phyloP scores from a whole-genome alignment of 2,797 vertebrate species.

The Perodicticus potto region DNA sequence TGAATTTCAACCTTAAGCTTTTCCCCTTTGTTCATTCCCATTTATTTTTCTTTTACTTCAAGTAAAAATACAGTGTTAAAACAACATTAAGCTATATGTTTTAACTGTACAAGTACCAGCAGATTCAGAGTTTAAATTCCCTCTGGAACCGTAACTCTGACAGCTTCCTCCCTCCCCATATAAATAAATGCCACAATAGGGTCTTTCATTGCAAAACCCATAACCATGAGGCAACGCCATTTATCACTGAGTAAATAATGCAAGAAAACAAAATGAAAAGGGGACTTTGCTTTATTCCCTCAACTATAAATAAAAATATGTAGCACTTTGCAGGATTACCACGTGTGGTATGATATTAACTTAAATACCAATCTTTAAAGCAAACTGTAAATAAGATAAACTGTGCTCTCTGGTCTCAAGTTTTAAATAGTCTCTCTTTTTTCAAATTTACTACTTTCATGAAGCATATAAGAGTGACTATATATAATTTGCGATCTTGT shows the following conservation, averaged over 20 bases:
- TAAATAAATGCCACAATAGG: slow-evolving; percentile 72
- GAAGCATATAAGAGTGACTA: slow-evolving; percentile 53
- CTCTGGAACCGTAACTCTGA: slow-evolving; percentile 67
- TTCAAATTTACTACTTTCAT: slow-evolving; percentile 71
- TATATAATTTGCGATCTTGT: slow-evolving; percentile 56
- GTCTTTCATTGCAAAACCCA: slow-evolving; percentile 76
- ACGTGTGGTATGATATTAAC: slow-evolving; percentile 71
- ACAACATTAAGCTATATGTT: slow-evolving; percentile 71
- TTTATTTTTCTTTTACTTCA: slow-evolving; percentile 66
- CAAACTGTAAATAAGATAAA: slow-evolving; percentile 77
- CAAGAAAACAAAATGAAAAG: slow-evolving; percentile 75
- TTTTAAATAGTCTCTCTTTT: slow-evolving; percentile 70
- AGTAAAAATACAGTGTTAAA: slow-evolving; percentile 66
- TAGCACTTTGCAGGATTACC: slow-evolving; percentile 73
- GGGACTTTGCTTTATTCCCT: slow-evolving; percentile 73
- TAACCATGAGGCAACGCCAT: slow-evolving; percentile 59
- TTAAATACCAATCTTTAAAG: slow-evolving; percentile 71
- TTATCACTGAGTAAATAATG: slow-evolving; percentile 77
- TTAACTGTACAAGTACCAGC: slow-evolving; percentile 68
- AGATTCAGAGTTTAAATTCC: slow-evolving; percentile 73
- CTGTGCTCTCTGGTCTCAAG: slow-evolving; percentile 62
- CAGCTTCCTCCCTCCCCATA: neutral
- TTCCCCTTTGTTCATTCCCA: slow-evolving; percentile 53
- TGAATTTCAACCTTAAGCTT: slow-evolving; percentile 52
- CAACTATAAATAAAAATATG: slow-evolving; percentile 81